Percentiles rank a stretch among this genome's conserved stretches.
phyloP scores from a whole-genome alignment of 2,888 invertebrate species.

The Leptopterna dolabrata region DNA sequence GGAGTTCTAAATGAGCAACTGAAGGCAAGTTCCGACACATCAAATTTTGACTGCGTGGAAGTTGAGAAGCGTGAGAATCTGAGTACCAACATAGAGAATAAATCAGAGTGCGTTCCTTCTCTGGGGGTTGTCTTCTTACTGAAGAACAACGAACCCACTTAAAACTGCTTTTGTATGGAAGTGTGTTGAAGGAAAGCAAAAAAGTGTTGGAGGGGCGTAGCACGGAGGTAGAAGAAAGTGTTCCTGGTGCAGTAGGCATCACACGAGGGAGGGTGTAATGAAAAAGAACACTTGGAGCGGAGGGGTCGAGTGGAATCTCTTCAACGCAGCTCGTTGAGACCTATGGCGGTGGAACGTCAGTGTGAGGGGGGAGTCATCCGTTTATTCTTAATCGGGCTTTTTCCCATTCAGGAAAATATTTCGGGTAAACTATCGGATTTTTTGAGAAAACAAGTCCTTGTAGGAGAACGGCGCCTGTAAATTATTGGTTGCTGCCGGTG shows the following conservation, averaged over 20 bases:
- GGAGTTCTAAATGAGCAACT: too few species aligned
- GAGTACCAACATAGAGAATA: too few species aligned
- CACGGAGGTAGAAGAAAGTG: neutral
- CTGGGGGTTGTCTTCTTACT: neutral
- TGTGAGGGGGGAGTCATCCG: neutral
- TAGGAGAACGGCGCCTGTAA: too few species aligned
- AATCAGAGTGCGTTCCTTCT: neutral
- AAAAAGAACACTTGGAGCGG: neutral
- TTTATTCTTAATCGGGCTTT: neutral
- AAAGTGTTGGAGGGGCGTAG: neutral
- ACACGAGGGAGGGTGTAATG: neutral
- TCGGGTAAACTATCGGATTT: neutral
- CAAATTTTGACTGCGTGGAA: too few species aligned
- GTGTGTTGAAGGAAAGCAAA: conserved; percentile 1
- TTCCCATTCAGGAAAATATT: neutral
- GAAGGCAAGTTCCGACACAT: too few species aligned
- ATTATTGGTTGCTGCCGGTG: too few species aligned
- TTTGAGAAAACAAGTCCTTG: too few species aligned
- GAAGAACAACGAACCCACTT: neutral
- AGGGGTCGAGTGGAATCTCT: conserved; percentile 1
- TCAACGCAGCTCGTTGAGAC: neutral
- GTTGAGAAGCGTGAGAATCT: too few species aligned
- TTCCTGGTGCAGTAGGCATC: neutral
- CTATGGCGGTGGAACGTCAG: neutral
- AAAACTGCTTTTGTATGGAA: neutral